A percentile compares a stretch with the other conserved stretches of the same genome.
Conservation (phyloP, 2,888 invertebrate species). For the Pachliopta kotzebuea region DNA sequence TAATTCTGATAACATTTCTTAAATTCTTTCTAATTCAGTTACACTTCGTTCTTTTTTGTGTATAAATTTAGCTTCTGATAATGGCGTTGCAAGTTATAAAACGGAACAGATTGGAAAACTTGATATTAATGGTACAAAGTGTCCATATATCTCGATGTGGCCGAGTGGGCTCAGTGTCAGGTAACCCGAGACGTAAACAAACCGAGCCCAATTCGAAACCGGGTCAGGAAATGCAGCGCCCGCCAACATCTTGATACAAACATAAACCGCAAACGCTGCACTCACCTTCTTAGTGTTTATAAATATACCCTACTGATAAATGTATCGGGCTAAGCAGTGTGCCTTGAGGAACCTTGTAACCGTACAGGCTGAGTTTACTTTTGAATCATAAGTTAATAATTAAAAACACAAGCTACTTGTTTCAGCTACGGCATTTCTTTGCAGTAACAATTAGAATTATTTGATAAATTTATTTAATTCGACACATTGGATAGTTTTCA, state of each 20-base stretch:
- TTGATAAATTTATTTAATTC: no score
- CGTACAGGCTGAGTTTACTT: background rate
- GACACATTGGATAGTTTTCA: no score
- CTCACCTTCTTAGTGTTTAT: conserved; percentile 14
- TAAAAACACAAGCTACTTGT: background rate
- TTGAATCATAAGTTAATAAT: background rate
- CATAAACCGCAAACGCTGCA: conserved; percentile 2
- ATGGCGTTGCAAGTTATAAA: no score
- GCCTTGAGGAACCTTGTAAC: background rate
- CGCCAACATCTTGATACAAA: conserved; percentile 34
- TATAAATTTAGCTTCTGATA: no score
- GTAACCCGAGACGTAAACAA: conserved; percentile 26
- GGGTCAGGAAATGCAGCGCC: conserved; percentile 32
- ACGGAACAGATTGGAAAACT: no score
- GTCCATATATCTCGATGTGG: conserved; percentile 6
- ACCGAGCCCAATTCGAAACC: conserved; percentile 27
- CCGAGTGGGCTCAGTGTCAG: conserved; percentile 25
- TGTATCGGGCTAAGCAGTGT: background rate
- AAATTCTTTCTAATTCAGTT: no score
- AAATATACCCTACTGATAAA: background rate
- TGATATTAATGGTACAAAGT: background rate
- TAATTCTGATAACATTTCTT: no score
- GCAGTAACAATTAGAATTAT: background rate
- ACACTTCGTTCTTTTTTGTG: no score
- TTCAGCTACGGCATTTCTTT: background rate